These are phyloP conservation scores for Tipula confusa DNA, from an alignment of 2,888 invertebrate genomes.

Conservation along the genomic window DNA sequence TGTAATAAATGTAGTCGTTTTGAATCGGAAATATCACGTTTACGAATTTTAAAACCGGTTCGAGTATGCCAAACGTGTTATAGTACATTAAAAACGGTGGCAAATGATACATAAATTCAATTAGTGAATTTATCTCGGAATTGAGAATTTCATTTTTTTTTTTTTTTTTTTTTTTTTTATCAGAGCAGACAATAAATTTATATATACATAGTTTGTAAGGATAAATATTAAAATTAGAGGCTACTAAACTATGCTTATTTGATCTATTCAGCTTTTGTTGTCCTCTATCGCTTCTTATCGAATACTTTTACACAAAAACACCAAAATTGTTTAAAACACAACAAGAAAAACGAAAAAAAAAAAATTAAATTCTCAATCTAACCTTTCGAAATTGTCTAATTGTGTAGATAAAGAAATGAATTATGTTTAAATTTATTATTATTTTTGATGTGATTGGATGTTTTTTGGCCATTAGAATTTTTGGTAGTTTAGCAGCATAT, in stretches of 20 bases:
- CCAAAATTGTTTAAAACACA: background rate
- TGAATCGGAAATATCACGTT: slow-evolving; percentile 91
- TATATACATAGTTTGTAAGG: background rate
- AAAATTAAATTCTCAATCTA: slow-evolving; percentile 25
- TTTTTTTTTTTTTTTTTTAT: background rate
- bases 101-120: slow-evolving; percentile 7
- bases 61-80: slow-evolving; percentile 93
- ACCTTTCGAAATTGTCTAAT: background rate
- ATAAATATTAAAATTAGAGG: background rate
- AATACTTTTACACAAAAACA: background rate
- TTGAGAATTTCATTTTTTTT: background rate
- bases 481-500: background rate
- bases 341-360: background rate
- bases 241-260: slow-evolving; percentile 9
- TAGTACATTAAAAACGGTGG: slow-evolving; percentile 45
- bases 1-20: slow-evolving; percentile 96
- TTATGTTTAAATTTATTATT: too few relatives aligned
- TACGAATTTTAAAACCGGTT: slow-evolving; percentile 90
- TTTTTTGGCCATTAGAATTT: background rate
- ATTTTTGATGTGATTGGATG: slow-evolving; percentile 25
- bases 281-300: background rate
- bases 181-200: background rate
- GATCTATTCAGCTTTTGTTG: background rate
- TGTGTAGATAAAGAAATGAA: background rate
- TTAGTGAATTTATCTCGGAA: background rate